phyloP scores from a whole-genome alignment of 2,113 vertebrate species.

The Oryzias melastigma region DNA sequence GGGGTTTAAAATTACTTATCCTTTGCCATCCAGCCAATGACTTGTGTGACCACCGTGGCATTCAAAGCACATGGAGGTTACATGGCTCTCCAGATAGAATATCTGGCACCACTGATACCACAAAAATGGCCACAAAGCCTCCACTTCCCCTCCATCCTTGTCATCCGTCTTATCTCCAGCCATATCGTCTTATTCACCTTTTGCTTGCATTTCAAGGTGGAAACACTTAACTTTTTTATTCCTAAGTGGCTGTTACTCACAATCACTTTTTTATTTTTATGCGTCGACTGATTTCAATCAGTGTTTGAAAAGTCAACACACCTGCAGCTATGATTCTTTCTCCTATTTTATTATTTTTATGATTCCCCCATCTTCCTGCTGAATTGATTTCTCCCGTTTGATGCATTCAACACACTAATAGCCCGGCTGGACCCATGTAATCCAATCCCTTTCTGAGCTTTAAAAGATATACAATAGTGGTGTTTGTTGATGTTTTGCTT shows the following conservation, averaged over 20 bases:
- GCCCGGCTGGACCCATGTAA: conserved; percentile 41
- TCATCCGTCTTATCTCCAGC: conserved; percentile 38
- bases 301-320: conserved; percentile 45
- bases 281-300: conserved; percentile 58
- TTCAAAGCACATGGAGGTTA: conserved; percentile 56
- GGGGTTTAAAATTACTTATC: conserved; percentile 82
- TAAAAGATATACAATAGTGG: conserved; percentile 31
- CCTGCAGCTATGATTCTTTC: conserved; percentile 25
- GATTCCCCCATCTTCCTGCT: conserved; percentile 49
- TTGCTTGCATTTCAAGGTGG: conserved; percentile 44
- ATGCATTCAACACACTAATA: conserved; percentile 28
- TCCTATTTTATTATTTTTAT: neutral
- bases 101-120: conserved; percentile 66
- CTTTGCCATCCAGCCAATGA: conserved; percentile 64
- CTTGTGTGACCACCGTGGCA: conserved; percentile 73
- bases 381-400: conserved; percentile 49
- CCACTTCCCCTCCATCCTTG: conserved; percentile 53
- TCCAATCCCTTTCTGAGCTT: conserved; percentile 28
- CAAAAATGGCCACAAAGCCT: conserved; percentile 57
- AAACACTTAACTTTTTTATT: conserved; percentile 30
- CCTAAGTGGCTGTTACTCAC: conserved; percentile 39
- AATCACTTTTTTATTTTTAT: neutral
- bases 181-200: conserved; percentile 50
- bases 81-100: conserved; percentile 65
- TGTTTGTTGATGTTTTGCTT: conserved; percentile 6